phyloP scores from a whole-genome alignment of 30 jellyfish, hydroid and myxozoan species.

The Hydractinia symbiolongicarpus region DNA sequence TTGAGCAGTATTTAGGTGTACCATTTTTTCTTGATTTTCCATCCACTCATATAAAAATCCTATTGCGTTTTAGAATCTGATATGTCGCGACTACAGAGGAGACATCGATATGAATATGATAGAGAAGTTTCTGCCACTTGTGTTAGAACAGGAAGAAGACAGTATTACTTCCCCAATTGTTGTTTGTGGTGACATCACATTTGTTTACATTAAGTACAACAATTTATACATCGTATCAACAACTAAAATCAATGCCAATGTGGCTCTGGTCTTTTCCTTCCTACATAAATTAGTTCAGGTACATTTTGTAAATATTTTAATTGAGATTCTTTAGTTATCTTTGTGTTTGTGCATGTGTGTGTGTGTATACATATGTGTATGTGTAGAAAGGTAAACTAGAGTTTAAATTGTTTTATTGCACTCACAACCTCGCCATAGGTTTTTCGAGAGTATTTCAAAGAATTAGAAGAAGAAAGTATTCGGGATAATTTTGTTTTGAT shows the following conservation, averaged over 20 bases:
- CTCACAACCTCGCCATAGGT: slow-evolving; percentile 33
- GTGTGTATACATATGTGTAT: too few relatives aligned
- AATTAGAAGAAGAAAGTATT: slow-evolving; percentile 95
- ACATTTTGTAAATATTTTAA: background rate
- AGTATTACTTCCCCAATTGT: slow-evolving; percentile 80
- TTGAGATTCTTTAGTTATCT: background rate
- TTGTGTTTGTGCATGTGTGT: background rate
- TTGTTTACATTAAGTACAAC: slow-evolving; percentile 87
- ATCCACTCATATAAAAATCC: too few relatives aligned
- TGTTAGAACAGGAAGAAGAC: slow-evolving; percentile 94
- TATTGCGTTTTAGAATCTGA: slow-evolving; percentile 55
- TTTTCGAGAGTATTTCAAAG: slow-evolving; percentile 79
- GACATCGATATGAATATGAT: slow-evolving; percentile 76
- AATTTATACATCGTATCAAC: slow-evolving; percentile 84
- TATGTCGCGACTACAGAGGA: slow-evolving; percentile 89
- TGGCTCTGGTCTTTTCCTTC: slow-evolving; percentile 79
- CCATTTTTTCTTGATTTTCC: too few relatives aligned
- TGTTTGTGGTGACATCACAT: slow-evolving; percentile 92
- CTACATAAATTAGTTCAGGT: slow-evolving; percentile 88
- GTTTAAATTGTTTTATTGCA: too few relatives aligned
- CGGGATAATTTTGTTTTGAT: slow-evolving; percentile 90
- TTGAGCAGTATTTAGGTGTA: too few relatives aligned
- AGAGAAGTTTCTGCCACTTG: slow-evolving; percentile 87
- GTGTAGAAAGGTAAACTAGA: too few relatives aligned
- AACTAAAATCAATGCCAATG: slow-evolving; percentile 93